Percentiles rank a stretch among this genome's conserved stretches.
Evolutionary conservation across 1,140 invertebrate species (phyloP).

Genomic region (Cyclina sinensis): DNA sequence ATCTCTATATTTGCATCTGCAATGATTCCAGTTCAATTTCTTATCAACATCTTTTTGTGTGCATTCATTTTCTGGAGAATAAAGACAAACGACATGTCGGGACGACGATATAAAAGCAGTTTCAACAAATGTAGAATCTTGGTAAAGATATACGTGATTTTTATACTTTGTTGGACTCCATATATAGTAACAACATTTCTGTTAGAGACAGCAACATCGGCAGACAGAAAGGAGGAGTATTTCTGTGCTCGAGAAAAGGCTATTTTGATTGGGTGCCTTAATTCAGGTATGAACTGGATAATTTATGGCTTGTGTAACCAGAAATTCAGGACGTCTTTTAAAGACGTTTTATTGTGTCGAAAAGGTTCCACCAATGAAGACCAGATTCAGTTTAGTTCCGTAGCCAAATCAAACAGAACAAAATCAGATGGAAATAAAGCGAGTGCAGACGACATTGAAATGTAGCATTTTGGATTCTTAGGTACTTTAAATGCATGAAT

Average conservation of each 20-base stretch:
- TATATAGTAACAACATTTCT: background rate
- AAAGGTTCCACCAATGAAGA: too few relatives aligned
- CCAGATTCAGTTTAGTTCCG: too few relatives aligned
- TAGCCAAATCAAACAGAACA: too few relatives aligned
- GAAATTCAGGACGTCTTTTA: background rate
- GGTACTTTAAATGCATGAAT: too few relatives aligned
- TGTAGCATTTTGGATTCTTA: too few relatives aligned
- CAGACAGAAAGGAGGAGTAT: background rate
- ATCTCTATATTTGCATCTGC: background rate
- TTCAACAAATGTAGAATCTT: background rate
- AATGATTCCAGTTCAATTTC: background rate
- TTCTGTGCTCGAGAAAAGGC: background rate
- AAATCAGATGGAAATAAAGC: too few relatives aligned
- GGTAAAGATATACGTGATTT: conserved; percentile 9
- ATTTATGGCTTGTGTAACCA: conserved; percentile 37
- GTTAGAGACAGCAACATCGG: background rate
- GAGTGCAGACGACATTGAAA: too few relatives aligned
- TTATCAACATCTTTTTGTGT: background rate
- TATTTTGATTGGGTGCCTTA: background rate
- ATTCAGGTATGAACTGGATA: conserved; percentile 39
- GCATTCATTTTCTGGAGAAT: background rate
- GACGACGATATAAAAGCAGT: background rate
- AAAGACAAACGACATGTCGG: background rate
- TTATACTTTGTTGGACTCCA: conserved; percentile 10
- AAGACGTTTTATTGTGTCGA: background rate